Evolutionary conservation across 2,113 vertebrate species (phyloP).

Genomic region (Anolis sagrei): DNA sequence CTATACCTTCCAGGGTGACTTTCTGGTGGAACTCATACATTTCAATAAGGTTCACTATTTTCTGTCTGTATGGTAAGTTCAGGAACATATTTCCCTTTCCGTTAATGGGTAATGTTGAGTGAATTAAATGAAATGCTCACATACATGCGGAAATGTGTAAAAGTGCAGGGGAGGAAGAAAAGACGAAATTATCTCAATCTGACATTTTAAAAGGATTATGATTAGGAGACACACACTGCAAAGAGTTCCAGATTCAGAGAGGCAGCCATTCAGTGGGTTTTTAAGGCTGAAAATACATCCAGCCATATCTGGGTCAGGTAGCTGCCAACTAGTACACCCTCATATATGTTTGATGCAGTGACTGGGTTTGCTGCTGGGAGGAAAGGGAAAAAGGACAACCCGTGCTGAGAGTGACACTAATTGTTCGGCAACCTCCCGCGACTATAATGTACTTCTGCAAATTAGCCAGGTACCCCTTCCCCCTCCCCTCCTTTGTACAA

Average conservation of each 20-base stretch:
- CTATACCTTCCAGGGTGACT: too few species aligned
- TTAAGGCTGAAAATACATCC: background rate
- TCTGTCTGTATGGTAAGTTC: too few species aligned
- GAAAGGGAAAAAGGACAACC: background rate
- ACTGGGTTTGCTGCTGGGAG: background rate
- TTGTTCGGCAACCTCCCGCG: constrained; percentile 66
- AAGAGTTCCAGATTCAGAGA: background rate
- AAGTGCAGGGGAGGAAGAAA: too few species aligned
- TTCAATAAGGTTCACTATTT: too few species aligned
- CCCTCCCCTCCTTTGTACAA: background rate
- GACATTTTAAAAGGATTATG: too few species aligned
- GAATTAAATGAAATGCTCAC: too few species aligned
- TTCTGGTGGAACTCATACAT: too few species aligned
- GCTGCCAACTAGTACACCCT: constrained; percentile 4
- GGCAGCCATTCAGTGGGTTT: background rate
- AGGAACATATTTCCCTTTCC: too few species aligned
- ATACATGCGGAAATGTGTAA: too few species aligned
- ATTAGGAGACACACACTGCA: too few species aligned
- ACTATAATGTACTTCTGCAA: constrained; percentile 51
- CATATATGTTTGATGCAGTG: background rate
- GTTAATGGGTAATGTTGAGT: too few species aligned
- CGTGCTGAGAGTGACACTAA: constrained; percentile 69
- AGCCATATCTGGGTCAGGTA: constrained; percentile 6
- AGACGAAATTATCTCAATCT: too few species aligned
- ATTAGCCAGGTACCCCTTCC: constrained; percentile 49